A percentile compares a stretch with the other conserved stretches of the same genome.
phyloP scores from a whole-genome alignment of 2,797 vertebrate genomes.

The Cynopterus sphinx region DNA sequence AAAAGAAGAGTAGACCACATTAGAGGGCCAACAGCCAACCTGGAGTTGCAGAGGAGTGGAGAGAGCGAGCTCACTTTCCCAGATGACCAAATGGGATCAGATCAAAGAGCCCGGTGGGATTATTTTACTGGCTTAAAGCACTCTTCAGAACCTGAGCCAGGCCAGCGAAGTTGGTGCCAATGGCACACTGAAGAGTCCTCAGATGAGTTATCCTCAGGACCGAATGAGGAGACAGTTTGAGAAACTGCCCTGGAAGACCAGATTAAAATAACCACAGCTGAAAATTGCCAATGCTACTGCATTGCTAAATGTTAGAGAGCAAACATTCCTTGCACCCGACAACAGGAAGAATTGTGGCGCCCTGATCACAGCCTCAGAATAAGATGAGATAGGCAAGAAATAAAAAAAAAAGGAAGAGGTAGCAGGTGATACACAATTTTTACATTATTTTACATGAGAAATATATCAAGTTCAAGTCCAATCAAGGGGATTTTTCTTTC shows the following conservation, averaged over 20 bases:
- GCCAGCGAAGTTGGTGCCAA: background rate
- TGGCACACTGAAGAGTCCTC: background rate
- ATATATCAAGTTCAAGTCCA: background rate
- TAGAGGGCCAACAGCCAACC: conserved; percentile 43
- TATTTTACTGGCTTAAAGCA: conserved; percentile 1
- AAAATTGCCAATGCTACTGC: background rate
- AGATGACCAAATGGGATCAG: conserved; percentile 51
- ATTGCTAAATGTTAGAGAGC: background rate
- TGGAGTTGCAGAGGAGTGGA: background rate
- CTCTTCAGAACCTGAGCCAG: conserved; percentile 67
- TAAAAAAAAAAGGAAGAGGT: background rate
- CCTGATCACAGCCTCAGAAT: background rate
- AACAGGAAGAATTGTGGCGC: background rate
- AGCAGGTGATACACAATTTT: background rate
- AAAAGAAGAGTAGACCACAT: background rate
- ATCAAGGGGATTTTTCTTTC: background rate
- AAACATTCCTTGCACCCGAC: background rate
- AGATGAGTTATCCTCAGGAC: background rate
- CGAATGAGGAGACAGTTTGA: background rate
- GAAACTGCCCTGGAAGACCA: background rate
- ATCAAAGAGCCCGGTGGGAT: conserved; percentile 70
- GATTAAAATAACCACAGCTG: background rate
- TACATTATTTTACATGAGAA: background rate
- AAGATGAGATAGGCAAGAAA: background rate
- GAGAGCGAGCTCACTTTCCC: background rate